Percentiles rank a stretch among this genome's conserved stretches.
These are phyloP conservation scores for Dynastes tityus DNA, from an alignment of 2,888 invertebrate genomes.

Conservation along the genomic window DNA sequence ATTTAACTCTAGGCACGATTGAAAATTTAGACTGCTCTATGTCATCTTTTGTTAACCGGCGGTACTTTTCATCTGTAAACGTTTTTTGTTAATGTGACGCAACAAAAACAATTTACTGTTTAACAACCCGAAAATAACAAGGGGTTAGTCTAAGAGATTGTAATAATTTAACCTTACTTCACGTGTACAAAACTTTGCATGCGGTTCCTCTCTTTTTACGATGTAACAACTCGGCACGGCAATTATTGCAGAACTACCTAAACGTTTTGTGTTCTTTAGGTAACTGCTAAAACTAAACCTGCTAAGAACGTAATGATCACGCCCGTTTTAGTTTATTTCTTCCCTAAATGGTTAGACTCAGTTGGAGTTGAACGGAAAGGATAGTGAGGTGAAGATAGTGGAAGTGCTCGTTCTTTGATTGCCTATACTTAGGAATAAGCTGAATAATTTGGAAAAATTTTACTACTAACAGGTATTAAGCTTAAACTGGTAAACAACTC, in stretches of 20 bases:
- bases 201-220: conserved; percentile 7
- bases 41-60: background rate
- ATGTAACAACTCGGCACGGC: conserved; percentile 12
- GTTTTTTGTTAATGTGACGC: background rate
- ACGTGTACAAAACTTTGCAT: conserved; percentile 24
- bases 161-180: conserved; percentile 32
- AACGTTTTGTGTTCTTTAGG: conserved; percentile 17
- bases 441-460: conserved; percentile 3
- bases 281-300: conserved; percentile 9
- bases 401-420: conserved; percentile 20
- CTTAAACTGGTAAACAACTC: too few relatives aligned
- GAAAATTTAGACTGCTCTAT: background rate
- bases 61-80: background rate
- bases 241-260: conserved; percentile 25
- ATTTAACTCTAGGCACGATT: background rate
- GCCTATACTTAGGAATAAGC: background rate
- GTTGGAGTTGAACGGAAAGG: conserved; percentile 7
- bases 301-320: conserved; percentile 21
- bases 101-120: background rate
- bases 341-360: conserved; percentile 16
- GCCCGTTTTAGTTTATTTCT: conserved; percentile 38
- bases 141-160: background rate
- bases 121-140: conserved; percentile 4
- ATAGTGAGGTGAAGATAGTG: conserved; percentile 21
- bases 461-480: too few relatives aligned